A percentile compares a stretch with the other conserved stretches of the same genome.
These are phyloP conservation scores for Crotalus horridus DNA, from an alignment of 2,113 vertebrate genomes.

Conservation along the genomic window DNA sequence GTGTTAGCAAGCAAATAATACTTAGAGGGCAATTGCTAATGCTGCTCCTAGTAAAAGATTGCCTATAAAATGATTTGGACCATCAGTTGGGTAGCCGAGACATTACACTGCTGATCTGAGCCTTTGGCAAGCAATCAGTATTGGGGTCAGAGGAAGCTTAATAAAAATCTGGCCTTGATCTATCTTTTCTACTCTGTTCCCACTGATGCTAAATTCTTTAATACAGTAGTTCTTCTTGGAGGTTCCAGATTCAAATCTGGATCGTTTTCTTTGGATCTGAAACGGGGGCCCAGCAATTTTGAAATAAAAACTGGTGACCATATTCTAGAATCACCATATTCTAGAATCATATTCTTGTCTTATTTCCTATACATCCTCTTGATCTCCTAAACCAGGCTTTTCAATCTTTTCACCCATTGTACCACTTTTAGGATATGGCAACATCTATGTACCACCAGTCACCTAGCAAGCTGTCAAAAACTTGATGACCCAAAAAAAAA, in stretches of 20 bases:
- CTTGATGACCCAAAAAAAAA: too few species aligned
- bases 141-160: not conserved
- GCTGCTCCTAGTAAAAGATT: not conserved
- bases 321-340: not conserved
- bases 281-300: not conserved
- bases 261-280: not conserved
- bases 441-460: too few species aligned
- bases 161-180: not conserved
- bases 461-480: too few species aligned
- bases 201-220: not conserved
- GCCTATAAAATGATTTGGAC: not conserved
- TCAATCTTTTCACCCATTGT: too few species aligned
- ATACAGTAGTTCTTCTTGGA: not conserved
- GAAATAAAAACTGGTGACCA: not conserved
- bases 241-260: not conserved
- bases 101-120: not conserved
- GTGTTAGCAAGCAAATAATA: not conserved
- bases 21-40: not conserved
- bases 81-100: not conserved
- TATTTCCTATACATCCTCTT: not conserved
- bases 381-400: not conserved
- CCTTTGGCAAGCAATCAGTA: not conserved
- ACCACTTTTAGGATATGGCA: too few species aligned
- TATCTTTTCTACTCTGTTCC: not conserved
- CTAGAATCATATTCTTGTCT: not conserved